Evolutionary conservation across 1,140 invertebrate species (phyloP), one percentile per base, ranked within the genome.

Genomic region (Anthonomus grandis): DNA sequence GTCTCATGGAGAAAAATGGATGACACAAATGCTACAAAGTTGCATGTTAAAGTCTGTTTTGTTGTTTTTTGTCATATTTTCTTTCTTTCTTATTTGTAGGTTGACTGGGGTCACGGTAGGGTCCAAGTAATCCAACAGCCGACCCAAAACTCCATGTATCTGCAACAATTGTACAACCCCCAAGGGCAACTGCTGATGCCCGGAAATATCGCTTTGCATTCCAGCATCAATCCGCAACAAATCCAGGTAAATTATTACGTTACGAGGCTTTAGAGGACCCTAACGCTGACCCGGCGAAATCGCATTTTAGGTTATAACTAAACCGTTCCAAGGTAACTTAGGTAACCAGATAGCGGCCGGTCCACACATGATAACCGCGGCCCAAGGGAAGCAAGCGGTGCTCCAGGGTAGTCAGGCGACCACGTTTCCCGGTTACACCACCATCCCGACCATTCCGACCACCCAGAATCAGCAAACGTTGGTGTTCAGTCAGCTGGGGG

Each of bases 61-160:
- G 17, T 41, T 41, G 6, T 41, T 6, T n/a, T n/a, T n/a, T n/a
- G n/a, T n/a, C 10, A n/a, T 4, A 12, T 12, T 23, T 23, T 47
- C 17, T 45, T 18, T 18, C n/a, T 34, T 15, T 51, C 6, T 38
- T 37, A n/a, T 46, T 18, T 48, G 1, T 48, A 57, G 54, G 56
- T 64, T 21, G 70, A 73, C 57, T 73, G 71, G 71, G 65, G 67
- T 17, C 71, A 73, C 55, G 66, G 66, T 41, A 57, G 69, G 52
- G 60, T 71, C 0, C 89, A 92, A 73, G 85, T 92, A 12, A 90
- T 92, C 62, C 89, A 91, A 69, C 90, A 91, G 60, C 86, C 87
- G 1, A 71, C 90, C 56, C 87, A 89, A 64, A 86, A 85, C 72
- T 82, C 81, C 64, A 79, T 86, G 3, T 90, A 91, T 71, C 76